phyloP scores from a whole-genome alignment of 2,113 vertebrate genomes.

The Pelecanoides urinatrix region DNA sequence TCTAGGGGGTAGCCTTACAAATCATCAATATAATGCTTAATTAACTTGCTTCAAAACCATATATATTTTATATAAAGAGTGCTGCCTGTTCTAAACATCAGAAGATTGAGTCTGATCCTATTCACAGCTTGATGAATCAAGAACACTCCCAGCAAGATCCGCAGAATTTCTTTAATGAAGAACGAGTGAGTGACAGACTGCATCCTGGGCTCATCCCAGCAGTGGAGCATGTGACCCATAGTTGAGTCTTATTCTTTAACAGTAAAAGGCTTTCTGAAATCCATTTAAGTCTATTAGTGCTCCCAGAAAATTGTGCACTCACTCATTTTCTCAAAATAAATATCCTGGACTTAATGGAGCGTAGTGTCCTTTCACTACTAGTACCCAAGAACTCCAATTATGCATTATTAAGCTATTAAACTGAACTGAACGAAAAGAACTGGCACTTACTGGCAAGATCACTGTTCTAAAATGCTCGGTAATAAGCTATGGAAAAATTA shows the following conservation, averaged over 20 bases:
- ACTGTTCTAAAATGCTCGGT: not conserved
- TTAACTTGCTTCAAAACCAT: not conserved
- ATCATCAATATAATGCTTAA: not conserved
- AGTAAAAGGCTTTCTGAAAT: conserved; percentile 41
- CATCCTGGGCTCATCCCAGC: not conserved
- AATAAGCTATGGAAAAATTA: conserved; percentile 11
- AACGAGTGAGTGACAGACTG: not conserved
- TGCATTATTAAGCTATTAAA: conserved; percentile 46
- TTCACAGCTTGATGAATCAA: not conserved
- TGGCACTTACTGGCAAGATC: conserved; percentile 22
- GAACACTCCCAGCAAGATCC: not conserved
- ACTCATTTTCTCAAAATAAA: conserved; percentile 42
- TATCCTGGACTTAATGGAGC: conserved; percentile 48
- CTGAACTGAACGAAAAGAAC: conserved; percentile 11
- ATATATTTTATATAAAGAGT: not conserved
- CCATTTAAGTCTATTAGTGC: conserved; percentile 19
- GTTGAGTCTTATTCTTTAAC: not conserved
- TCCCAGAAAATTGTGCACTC: conserved; percentile 18
- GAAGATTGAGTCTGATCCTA: not conserved
- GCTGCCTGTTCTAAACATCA: not conserved
- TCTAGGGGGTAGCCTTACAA: not conserved
- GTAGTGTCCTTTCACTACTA: conserved; percentile 22
- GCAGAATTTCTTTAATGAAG: not conserved
- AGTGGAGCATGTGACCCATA: not conserved
- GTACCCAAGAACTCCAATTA: conserved; percentile 38